Evolutionary conservation across 2,797 vertebrate genomes (phyloP).

Genomic region (Chelidonichthys spinosus): DNA sequence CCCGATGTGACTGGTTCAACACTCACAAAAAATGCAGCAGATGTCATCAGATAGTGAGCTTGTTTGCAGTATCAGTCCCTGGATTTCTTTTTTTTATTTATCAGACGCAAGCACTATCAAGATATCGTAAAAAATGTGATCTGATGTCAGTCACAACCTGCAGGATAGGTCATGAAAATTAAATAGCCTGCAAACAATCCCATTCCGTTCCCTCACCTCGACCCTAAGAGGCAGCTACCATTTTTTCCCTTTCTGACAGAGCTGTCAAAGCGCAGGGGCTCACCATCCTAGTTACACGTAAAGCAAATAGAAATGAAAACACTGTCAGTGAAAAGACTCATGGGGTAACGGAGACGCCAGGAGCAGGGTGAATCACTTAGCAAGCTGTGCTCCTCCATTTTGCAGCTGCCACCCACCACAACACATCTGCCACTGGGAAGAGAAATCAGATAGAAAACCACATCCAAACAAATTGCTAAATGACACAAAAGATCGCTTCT

Average conservation of each 20-base stretch:
- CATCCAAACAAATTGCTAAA: conserved; percentile 63
- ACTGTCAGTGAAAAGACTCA: conserved; percentile 76
- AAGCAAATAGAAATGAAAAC: conserved; percentile 79
- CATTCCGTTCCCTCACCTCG: conserved; percentile 46
- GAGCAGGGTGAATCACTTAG: conserved; percentile 80
- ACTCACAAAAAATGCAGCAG: conserved; percentile 32
- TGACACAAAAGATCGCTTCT: conserved; percentile 71
- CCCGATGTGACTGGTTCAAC: conserved; percentile 57
- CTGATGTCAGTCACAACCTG: conserved; percentile 10
- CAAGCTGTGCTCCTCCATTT: conserved; percentile 75
- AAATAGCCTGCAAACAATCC: conserved; percentile 58
- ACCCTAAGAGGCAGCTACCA: conserved; percentile 47
- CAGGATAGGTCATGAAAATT: conserved; percentile 46
- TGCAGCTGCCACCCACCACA: conserved; percentile 79
- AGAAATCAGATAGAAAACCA: conserved; percentile 45
- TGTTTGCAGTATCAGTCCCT: conserved; percentile 51
- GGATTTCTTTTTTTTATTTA: conserved; percentile 27
- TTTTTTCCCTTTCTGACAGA: conserved; percentile 59
- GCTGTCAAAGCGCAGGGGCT: conserved; percentile 62
- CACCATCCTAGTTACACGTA: conserved; percentile 67
- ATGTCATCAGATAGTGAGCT: conserved; percentile 56
- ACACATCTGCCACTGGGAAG: conserved; percentile 75
- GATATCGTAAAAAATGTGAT: conserved; percentile 33
- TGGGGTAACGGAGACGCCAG: conserved; percentile 73
- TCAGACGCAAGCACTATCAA: conserved; percentile 36